These are phyloP conservation scores for Dromius quadrimaculatus DNA, from an alignment of 2,888 invertebrate genomes.

Conservation along the genomic window DNA sequence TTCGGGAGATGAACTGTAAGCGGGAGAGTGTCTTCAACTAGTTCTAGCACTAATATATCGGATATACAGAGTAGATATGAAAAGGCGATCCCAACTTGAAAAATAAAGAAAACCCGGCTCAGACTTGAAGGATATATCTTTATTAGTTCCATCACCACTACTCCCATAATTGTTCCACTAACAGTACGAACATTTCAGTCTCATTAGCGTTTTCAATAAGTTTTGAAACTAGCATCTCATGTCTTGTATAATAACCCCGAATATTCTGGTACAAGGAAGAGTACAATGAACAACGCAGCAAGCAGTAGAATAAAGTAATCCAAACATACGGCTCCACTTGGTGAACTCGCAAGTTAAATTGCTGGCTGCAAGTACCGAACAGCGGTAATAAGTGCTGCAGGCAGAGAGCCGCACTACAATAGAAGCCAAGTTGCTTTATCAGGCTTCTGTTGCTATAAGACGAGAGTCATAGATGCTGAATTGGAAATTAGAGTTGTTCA, in stretches of 20 bases:
- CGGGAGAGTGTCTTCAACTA: slow-evolving; percentile 31
- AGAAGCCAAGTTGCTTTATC: no score
- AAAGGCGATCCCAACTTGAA: no score
- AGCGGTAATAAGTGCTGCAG: slow-evolving; percentile 18
- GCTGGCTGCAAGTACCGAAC: slow-evolving; percentile 19
- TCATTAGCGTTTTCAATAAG: not conserved
- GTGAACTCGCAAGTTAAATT: slow-evolving; percentile 28
- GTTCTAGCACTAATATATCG: slow-evolving; percentile 8
- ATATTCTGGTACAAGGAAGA: not conserved
- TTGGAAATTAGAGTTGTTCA: no score
- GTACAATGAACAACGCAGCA: not conserved
- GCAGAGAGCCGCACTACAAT: not conserved
- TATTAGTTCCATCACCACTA: no score
- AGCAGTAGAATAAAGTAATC: slow-evolving; percentile 28
- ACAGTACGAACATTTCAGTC: no score
- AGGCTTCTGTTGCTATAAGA: not conserved
- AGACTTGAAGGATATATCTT: no score
- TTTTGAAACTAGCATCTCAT: not conserved
- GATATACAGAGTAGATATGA: slow-evolving; percentile 3
- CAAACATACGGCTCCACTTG: slow-evolving; percentile 24
- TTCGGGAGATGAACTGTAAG: slow-evolving; percentile 33
- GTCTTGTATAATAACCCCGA: not conserved
- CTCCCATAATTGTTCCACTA: no score
- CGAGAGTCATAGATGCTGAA: slow-evolving; percentile 12
- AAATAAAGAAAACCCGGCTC: no score